These are phyloP conservation scores for Lycorma delicatula DNA, from an alignment of 1,140 invertebrate species.

Conservation along the genomic window DNA sequence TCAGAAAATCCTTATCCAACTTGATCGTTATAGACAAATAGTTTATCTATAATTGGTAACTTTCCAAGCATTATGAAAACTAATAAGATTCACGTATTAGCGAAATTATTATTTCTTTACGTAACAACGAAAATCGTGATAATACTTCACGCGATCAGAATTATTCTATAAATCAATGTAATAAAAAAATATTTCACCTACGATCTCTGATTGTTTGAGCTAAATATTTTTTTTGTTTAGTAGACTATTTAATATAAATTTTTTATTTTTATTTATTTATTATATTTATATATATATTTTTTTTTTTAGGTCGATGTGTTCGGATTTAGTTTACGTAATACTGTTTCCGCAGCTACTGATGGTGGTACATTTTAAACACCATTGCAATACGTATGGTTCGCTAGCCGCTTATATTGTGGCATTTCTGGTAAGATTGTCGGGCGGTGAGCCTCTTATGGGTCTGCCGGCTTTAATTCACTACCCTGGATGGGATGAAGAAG, in stretches of 20 bases:
- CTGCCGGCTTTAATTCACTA: conserved; percentile 78
- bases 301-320: conserved; percentile 76
- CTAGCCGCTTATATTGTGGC: conserved; percentile 83
- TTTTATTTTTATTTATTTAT: too few species aligned
- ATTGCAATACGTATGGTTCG: conserved; percentile 96
- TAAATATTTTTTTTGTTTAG: not conserved
- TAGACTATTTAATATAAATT: not conserved
- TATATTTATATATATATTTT: conserved; percentile 9
- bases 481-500: conserved; percentile 70
- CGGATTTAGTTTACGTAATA: conserved; percentile 95
- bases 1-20: too few species aligned
- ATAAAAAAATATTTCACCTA: too few species aligned
- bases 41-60: too few species aligned
- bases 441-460: conserved; percentile 78
- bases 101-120: too few species aligned
- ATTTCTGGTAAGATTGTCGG: conserved; percentile 73
- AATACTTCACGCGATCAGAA: too few species aligned
- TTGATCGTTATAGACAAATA: too few species aligned
- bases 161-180: too few species aligned
- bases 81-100: too few species aligned
- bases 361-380: conserved; percentile 89
- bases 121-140: too few species aligned
- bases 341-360: conserved; percentile 96
- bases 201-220: too few species aligned
- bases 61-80: too few species aligned